These are phyloP conservation scores for Drosophila sechellia DNA, from an alignment of 1,140 invertebrate species.

Conservation along the genomic window DNA sequence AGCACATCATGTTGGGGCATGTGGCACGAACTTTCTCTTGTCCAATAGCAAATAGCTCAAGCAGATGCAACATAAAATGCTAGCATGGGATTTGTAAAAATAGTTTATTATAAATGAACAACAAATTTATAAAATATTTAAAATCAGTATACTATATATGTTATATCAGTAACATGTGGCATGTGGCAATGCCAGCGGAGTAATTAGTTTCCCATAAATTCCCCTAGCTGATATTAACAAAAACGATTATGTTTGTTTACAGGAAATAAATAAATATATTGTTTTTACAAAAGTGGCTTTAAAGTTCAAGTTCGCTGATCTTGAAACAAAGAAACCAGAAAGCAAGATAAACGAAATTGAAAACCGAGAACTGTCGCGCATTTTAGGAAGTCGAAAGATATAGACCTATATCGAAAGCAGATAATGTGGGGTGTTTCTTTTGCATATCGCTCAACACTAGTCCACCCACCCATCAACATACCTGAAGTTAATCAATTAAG, in stretches of 20 bases:
- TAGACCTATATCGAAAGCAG: conserved; percentile 12
- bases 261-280: conserved; percentile 24
- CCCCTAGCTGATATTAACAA: conserved; percentile 3
- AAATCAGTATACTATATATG: too few relatives aligned
- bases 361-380: conserved; percentile 1
- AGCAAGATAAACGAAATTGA: conserved; percentile 12
- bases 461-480: conserved; percentile 25
- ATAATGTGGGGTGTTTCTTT: conserved; percentile 30
- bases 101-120: too few relatives aligned
- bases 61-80: background rate
- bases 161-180: too few relatives aligned
- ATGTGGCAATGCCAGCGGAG: too few relatives aligned
- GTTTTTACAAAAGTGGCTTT: background rate
- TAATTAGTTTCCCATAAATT: background rate
- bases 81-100: background rate
- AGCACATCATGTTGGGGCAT: conserved; percentile 1
- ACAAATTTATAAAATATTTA: too few relatives aligned
- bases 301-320: conserved; percentile 17
- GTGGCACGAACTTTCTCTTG: conserved; percentile 30
- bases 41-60: conserved; percentile 3
- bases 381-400: conserved; percentile 12
- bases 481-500: conserved; percentile 66
- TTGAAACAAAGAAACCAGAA: conserved; percentile 10
- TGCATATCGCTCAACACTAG: conserved; percentile 20
- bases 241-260: conserved; percentile 32